Conservation (phyloP, 2,888 invertebrate species). For the Agonopterix alstromeriana region DNA sequence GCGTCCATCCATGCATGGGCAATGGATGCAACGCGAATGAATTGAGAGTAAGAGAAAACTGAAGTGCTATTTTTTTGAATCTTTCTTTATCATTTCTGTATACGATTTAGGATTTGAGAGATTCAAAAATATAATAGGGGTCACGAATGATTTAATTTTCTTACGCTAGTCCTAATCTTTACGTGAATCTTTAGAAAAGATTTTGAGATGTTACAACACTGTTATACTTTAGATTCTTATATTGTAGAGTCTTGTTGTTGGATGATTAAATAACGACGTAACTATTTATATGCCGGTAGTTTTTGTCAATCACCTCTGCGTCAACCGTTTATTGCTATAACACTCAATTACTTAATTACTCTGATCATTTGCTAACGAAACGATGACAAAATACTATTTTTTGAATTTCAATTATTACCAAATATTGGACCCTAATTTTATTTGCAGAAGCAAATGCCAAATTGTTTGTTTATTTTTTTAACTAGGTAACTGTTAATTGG, state of each 20-base stretch:
- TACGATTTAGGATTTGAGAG: no score
- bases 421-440: not conserved
- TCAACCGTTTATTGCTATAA: not conserved
- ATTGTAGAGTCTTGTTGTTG: constrained; percentile 3
- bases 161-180: constrained; percentile 24
- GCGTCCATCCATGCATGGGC: no score
- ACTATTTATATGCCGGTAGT: not conserved
- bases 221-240: not conserved
- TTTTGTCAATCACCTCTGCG: constrained; percentile 4
- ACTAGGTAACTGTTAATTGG: constrained; percentile 63
- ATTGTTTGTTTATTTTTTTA: constrained; percentile 24
- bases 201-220: constrained; percentile 1
- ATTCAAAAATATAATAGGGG: no score
- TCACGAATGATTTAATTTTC: no score
- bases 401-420: not conserved
- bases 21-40: no score
- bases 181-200: constrained; percentile 3
- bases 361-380: constrained; percentile 2
- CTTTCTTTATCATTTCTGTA: no score
- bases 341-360: constrained; percentile 1
- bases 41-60: no score
- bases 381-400: not conserved
- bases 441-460: not conserved
- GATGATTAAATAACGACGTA: constrained; percentile 16
- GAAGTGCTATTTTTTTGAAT: no score